A percentile compares a stretch with the other conserved stretches of the same genome.
phyloP scores from a whole-genome alignment of 2,113 vertebrate genomes.

The Arothron firmamentum region DNA sequence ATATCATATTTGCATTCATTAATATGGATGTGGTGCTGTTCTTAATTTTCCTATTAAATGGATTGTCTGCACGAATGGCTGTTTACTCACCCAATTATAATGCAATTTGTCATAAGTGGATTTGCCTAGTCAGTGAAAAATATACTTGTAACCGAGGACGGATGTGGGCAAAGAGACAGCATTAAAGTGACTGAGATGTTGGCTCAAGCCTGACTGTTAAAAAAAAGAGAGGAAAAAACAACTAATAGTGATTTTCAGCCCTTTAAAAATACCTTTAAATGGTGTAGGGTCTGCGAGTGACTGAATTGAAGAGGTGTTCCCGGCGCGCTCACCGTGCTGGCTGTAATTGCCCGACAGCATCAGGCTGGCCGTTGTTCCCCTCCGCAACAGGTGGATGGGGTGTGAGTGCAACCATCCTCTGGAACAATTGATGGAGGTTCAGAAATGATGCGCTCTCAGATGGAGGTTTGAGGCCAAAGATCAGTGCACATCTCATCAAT shows the following conservation, averaged over 20 bases:
- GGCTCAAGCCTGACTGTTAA: conserved; percentile 2
- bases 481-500: conserved; percentile 69
- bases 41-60: conserved; percentile 59
- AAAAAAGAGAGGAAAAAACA: too few species aligned
- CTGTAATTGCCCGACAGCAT: conserved; percentile 22
- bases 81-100: conserved; percentile 50
- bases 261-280: too few species aligned
- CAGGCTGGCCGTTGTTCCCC: conserved; percentile 16
- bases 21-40: conserved; percentile 65
- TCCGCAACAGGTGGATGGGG: conserved; percentile 53
- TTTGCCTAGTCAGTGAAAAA: conserved; percentile 41
- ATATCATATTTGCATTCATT: conserved; percentile 60
- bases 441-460: conserved; percentile 49
- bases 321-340: background rate
- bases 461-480: conserved; percentile 59
- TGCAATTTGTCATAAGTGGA: conserved; percentile 56
- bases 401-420: conserved; percentile 32
- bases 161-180: background rate
- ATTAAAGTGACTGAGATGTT: conserved; percentile 9
- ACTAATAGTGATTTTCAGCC: too few species aligned
- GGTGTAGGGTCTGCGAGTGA: too few species aligned
- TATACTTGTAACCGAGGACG: background rate
- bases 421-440: conserved; percentile 41
- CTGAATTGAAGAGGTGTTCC: too few species aligned
- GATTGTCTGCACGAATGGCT: conserved; percentile 55